A percentile compares a stretch with the other conserved stretches of the same genome.
Conservation (phyloP, 2,113 vertebrate genomes). For the Microcebus lehilahytsara region DNA sequence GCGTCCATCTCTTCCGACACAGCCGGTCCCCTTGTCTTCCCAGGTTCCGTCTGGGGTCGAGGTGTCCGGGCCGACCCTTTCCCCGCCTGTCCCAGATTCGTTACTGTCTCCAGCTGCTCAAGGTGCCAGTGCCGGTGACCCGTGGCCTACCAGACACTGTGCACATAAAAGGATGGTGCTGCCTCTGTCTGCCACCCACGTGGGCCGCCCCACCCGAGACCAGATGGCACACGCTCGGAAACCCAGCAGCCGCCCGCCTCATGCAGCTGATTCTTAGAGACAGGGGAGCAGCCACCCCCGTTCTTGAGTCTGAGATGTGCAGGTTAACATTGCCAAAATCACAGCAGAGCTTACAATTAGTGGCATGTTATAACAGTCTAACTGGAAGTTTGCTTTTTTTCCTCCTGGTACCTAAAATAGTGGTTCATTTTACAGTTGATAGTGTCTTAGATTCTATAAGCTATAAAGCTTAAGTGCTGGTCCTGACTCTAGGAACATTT, state of each 20-base stretch:
- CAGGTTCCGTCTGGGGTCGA: fast-evolving
- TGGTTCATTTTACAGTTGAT: not conserved
- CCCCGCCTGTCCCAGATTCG: not conserved
- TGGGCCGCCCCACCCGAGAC: not conserved
- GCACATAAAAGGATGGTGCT: too few species aligned
- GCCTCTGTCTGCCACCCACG: not conserved
- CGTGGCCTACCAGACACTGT: too few species aligned
- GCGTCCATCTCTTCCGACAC: too few species aligned
- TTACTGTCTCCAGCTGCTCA: not conserved
- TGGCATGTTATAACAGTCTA: not conserved
- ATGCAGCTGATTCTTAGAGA: not conserved
- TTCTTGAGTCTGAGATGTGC: not conserved
- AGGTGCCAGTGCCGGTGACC: fast-evolving
- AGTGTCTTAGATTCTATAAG: not conserved
- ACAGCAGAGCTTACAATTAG: not conserved
- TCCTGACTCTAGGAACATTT: not conserved
- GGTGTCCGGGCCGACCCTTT: not conserved
- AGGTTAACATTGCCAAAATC: not conserved
- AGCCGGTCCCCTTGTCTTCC: not conserved
- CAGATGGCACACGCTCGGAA: not conserved
- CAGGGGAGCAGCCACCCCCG: fast-evolving
- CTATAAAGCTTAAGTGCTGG: not conserved
- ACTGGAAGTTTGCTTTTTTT: not conserved
- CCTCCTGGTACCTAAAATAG: not conserved
- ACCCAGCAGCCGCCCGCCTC: not conserved